A percentile compares a stretch with the other conserved stretches of the same genome.
Evolutionary conservation across 1,140 invertebrate species (phyloP).

Genomic region (Rhopalosiphum padi): DNA sequence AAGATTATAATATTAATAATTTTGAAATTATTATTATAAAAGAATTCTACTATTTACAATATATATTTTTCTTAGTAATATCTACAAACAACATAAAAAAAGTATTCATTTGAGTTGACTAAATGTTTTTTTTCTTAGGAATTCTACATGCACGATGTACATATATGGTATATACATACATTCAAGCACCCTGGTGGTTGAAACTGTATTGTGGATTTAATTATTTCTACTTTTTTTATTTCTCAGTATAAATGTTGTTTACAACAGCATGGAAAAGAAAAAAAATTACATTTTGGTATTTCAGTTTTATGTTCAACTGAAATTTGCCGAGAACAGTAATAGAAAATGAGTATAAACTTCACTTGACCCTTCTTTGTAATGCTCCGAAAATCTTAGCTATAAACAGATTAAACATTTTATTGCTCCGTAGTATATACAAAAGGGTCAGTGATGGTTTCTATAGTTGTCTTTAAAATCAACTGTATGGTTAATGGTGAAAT

Average conservation of each 20-base stretch:
- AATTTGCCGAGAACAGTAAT: not conserved
- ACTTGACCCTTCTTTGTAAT: not conserved
- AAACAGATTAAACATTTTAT: constrained; percentile 47
- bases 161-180: not conserved
- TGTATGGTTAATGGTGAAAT: not conserved
- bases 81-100: not conserved
- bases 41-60: not conserved
- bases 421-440: not conserved
- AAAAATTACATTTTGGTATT: not conserved
- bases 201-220: constrained; percentile 19
- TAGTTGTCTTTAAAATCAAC: constrained; percentile 6
- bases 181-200: not conserved
- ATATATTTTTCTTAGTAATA: not conserved
- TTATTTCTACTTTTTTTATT: constrained; percentile 12
- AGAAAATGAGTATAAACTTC: not conserved
- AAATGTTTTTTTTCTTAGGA: not conserved
- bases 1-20: too few species aligned
- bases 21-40: not conserved
- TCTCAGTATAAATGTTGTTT: not conserved
- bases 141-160: not conserved
- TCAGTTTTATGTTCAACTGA: not conserved
- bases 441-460: not conserved
- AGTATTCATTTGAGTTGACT: not conserved
- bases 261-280: not conserved
- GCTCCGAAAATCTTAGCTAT: not conserved